These are phyloP conservation scores for Gobio occitaniae DNA, from an alignment of 2,797 vertebrate species.

Conservation along the genomic window DNA sequence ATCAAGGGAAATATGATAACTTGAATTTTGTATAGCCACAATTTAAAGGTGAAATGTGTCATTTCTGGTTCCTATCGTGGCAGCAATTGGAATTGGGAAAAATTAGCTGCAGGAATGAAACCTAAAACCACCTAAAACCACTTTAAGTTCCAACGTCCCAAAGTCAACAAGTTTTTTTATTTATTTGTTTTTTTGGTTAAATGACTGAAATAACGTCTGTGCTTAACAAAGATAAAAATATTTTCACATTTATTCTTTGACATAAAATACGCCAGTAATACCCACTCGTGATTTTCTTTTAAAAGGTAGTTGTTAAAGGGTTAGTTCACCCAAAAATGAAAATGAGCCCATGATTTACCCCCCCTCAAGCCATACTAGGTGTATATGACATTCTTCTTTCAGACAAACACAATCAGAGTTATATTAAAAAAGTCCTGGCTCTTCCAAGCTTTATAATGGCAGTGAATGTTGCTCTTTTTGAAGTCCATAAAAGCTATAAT, in stretches of 20 bases:
- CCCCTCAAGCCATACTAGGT: too few species aligned
- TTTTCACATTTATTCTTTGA: not conserved
- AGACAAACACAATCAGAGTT: too few species aligned
- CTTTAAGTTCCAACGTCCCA: not conserved
- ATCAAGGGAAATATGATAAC: not conserved
- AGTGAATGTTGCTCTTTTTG: too few species aligned
- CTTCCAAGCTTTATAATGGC: too few species aligned
- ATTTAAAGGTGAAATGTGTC: slow-evolving; percentile 19
- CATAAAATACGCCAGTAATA: not conserved
- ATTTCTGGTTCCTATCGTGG: not conserved
- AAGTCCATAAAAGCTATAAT: too few species aligned
- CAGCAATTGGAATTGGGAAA: not conserved
- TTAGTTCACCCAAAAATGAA: too few species aligned
- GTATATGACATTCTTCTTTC: too few species aligned
- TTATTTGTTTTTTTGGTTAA: not conserved
- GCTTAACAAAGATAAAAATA: not conserved
- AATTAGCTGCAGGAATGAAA: not conserved
- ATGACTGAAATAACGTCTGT: not conserved
- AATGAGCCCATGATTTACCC: too few species aligned
- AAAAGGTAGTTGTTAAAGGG: too few species aligned
- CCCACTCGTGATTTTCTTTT: too few species aligned
- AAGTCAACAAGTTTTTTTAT: not conserved
- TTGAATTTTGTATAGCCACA: not conserved
- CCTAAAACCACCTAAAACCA: not conserved
- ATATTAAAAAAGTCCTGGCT: too few species aligned